Evolutionary conservation across 2,113 vertebrate genomes (phyloP).

Genomic region (Dolichotis patagonum): DNA sequence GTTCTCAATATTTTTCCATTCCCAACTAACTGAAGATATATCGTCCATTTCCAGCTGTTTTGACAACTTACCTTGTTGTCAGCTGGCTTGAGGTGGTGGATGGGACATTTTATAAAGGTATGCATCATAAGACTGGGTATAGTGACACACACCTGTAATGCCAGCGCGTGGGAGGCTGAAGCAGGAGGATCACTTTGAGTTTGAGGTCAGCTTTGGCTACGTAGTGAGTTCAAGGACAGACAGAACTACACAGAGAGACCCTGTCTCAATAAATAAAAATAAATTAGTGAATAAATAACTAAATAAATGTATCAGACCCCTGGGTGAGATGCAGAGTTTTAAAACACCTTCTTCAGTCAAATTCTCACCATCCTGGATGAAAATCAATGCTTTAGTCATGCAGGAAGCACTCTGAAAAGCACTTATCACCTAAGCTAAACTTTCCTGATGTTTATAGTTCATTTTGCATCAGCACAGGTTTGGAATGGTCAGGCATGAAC

Average conservation of each 20-base stretch:
- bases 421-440: neutral
- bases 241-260: neutral
- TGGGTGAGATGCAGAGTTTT: neutral
- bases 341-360: constrained; percentile 36
- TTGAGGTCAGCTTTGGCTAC: neutral
- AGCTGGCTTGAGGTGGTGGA: neutral
- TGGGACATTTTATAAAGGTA: neutral
- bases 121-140: neutral
- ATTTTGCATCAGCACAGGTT: neutral
- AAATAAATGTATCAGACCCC: neutral
- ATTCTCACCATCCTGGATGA: constrained; percentile 2
- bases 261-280: neutral
- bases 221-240: no score
- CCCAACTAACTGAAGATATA: neutral
- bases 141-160: neutral
- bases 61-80: neutral
- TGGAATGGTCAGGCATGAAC: neutral
- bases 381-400: constrained; percentile 45
- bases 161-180: neutral
- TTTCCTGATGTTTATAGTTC: neutral
- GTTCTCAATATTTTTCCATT: neutral
- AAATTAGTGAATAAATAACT: neutral
- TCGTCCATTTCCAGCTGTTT: neutral
- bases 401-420: neutral
- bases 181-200: neutral